A percentile compares a stretch with the other conserved stretches of the same genome.
These are phyloP conservation scores for Serilophus lunatus DNA, from an alignment of 2,113 vertebrate genomes.

Conservation along the genomic window DNA sequence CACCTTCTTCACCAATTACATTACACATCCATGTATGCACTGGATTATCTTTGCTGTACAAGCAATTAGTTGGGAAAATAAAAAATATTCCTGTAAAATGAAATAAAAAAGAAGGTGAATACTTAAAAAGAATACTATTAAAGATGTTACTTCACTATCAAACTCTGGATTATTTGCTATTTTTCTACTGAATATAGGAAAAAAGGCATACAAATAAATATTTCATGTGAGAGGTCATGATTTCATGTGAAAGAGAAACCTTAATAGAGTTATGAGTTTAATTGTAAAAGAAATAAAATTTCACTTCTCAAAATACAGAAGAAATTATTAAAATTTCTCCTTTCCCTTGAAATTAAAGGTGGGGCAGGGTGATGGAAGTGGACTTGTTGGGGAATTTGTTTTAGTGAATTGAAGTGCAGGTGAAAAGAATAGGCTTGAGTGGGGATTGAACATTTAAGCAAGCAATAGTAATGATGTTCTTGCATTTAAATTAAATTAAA, in stretches of 20 bases:
- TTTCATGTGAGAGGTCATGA: background rate
- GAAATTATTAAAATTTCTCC: background rate
- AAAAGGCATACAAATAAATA: background rate
- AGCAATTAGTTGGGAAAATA: background rate
- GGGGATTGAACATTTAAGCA: background rate
- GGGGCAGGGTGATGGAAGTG: too few species aligned
- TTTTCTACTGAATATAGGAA: background rate
- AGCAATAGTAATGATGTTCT: background rate
- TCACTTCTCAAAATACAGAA: background rate
- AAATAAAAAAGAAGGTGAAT: background rate
- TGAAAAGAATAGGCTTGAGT: background rate
- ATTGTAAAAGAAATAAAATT: background rate
- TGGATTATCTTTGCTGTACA: background rate
- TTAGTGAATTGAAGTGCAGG: background rate
- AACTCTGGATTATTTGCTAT: background rate
- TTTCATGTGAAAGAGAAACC: background rate
- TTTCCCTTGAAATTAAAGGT: background rate
- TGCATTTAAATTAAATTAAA: background rate
- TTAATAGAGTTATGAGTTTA: background rate
- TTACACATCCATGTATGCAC: background rate
- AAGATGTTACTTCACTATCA: background rate
- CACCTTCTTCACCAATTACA: background rate
- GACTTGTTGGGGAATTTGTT: background rate
- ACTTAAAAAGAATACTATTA: background rate
- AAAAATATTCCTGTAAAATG: background rate